Base-by-base conservation (phyloP, 2,113 vertebrate species). In the Sebastes fasciatus region DNA sequence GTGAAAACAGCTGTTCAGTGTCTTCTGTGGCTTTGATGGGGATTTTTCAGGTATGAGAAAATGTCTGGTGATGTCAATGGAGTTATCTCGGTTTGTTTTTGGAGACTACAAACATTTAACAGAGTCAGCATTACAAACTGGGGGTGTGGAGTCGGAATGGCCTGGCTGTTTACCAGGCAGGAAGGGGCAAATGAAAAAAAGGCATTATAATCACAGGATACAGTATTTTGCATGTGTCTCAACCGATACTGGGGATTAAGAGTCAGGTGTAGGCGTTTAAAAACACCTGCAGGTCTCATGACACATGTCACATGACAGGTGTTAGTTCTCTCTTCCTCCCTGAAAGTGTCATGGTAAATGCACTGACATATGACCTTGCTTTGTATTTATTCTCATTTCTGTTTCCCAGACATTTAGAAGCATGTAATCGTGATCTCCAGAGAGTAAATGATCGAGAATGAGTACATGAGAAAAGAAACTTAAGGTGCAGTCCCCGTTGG, bases 361-460 rank as follows among this genome's bases (percentile, higher is more conserved):
- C 2, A 42, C 5, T 51, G 46, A 68, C 46, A 51, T 52, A 6
- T 52, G 23, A 14, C 12, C 52, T 60, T 1, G 6, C n/a, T 55
- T 64, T 34, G 63, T 14, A 51, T 77, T 69, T 75, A 43, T 42
- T 74, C 13, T 74, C 69, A 71, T 75, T 84, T 77, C 66, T 62
- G 57, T 78, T 88, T 65, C 61, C 5, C 23, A 62, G 5, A 64
- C 11, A 19, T 49, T 77, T 55, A 16, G 14, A 51, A 17, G 7
- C 21, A 23, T 1, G 23, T 14, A 52, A 51, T 14, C 61, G 7
- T 5, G 1, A 16, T 77, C 52, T 67, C 74, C 11, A 43, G 76
- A 72, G 72, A 84, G 23, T 26, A 74, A 67, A 63, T 17, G 34
- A 14, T 6, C 60, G 19, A 65, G 6, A 71, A 12, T 58, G 16